Percentiles rank a stretch among this genome's conserved stretches.
phyloP scores from a whole-genome alignment of 2,888 invertebrate species.

The Calameuta filiformis region DNA sequence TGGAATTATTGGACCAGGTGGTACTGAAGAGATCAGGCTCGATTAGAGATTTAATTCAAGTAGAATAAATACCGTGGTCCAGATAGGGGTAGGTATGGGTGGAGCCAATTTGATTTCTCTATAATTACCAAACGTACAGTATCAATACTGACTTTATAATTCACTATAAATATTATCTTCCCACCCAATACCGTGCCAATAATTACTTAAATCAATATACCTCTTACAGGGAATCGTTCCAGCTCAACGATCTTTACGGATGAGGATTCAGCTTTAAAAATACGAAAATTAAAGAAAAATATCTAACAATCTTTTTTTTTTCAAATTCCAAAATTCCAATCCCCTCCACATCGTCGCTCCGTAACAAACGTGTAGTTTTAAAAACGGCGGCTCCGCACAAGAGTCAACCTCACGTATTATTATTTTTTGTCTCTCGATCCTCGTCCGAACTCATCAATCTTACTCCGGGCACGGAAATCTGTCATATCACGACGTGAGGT shows the following conservation, averaged over 20 bases:
- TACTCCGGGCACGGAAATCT: constrained; percentile 19
- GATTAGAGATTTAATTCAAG: background rate
- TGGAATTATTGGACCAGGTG: background rate
- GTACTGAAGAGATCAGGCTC: background rate
- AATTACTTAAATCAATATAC: background rate
- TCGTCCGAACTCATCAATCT: constrained; percentile 14
- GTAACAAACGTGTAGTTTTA: background rate
- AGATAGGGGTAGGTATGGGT: background rate
- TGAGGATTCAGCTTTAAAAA: background rate
- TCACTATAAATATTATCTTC: background rate
- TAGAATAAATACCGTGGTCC: background rate
- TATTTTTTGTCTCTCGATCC: constrained; percentile 5
- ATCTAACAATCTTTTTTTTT: background rate
- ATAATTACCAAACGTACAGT: background rate
- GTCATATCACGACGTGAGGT: constrained; percentile 21
- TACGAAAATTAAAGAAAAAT: background rate
- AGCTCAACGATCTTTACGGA: background rate
- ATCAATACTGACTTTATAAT: background rate
- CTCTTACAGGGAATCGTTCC: background rate
- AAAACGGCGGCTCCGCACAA: background rate
- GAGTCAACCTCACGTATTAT: constrained; percentile 18
- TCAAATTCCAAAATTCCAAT: no score
- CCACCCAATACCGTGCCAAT: background rate
- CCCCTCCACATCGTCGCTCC: background rate
- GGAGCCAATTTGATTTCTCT: background rate